phyloP scores from a whole-genome alignment of 2,797 vertebrate species.

The Rhincodon typus region DNA sequence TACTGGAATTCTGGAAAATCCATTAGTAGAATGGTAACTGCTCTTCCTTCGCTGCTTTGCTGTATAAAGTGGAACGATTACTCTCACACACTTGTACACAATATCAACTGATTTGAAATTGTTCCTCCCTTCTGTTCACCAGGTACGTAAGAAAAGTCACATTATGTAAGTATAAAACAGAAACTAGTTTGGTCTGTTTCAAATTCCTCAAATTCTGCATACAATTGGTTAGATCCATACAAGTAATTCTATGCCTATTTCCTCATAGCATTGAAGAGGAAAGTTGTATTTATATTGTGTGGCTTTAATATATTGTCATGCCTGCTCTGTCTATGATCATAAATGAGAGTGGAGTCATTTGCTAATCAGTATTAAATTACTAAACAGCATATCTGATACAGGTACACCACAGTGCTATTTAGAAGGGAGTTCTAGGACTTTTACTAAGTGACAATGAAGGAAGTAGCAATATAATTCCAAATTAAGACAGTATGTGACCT shows the following conservation, averaged over 20 bases:
- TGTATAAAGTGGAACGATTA: not conserved
- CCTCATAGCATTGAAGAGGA: not conserved
- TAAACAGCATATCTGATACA: not conserved
- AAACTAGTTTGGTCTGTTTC: not conserved
- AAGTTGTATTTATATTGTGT: not conserved
- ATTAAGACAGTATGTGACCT: too few relatives aligned
- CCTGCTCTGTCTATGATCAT: not conserved
- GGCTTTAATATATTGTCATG: not conserved
- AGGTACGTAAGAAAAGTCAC: not conserved
- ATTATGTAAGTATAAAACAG: not conserved
- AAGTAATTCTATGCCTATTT: not conserved
- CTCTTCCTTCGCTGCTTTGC: not conserved
- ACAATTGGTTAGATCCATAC: not conserved
- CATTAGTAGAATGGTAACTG: not conserved
- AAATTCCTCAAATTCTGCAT: not conserved
- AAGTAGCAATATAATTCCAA: too few relatives aligned
- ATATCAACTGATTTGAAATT: not conserved
- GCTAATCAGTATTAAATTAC: not conserved
- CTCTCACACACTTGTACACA: not conserved
- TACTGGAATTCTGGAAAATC: not conserved
- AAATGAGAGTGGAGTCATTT: not conserved
- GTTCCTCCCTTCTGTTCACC: not conserved
- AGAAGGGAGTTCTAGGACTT: too few relatives aligned
- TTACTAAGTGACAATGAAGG: too few relatives aligned
- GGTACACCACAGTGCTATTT: too few relatives aligned